These are phyloP conservation scores for Fragum fragum DNA, from an alignment of 2,888 invertebrate genomes.

Conservation along the genomic window DNA sequence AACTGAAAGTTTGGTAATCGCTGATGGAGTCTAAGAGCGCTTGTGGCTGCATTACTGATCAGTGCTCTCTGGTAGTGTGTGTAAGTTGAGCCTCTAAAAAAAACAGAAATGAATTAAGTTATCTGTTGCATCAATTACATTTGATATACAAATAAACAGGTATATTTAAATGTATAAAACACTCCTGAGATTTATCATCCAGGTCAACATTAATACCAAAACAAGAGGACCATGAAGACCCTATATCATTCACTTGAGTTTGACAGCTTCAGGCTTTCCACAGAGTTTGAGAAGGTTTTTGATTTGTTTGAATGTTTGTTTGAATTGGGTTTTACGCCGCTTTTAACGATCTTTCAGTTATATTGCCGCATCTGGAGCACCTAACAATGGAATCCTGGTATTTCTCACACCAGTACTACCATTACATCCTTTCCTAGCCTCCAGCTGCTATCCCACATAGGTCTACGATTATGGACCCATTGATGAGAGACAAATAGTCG, in stretches of 20 bases:
- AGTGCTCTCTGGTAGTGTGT: conserved; percentile 92
- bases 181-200: not conserved
- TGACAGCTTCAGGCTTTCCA: too few species aligned
- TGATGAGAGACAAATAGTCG: too few species aligned
- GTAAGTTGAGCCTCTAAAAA: conserved; percentile 90
- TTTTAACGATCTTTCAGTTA: too few species aligned
- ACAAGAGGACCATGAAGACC: not conserved
- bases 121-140: not conserved
- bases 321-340: too few species aligned
- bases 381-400: too few species aligned
- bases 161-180: not conserved
- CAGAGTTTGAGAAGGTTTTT: too few species aligned
- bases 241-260: not conserved
- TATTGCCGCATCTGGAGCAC: too few species aligned
- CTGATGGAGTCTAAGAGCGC: conserved; percentile 97
- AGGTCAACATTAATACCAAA: not conserved
- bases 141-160: not conserved
- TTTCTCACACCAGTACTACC: too few species aligned
- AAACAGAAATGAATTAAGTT: not conserved
- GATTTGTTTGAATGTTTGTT: not conserved
- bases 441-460: too few species aligned
- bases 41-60: conserved; percentile 97
- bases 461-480: too few species aligned
- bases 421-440: too few species aligned
- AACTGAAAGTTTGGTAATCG: conserved; percentile 94